Evolutionary conservation across 2,888 invertebrate species (phyloP), one percentile per base, ranked within the genome.

Genomic region (Hylaea fasciaria): DNA sequence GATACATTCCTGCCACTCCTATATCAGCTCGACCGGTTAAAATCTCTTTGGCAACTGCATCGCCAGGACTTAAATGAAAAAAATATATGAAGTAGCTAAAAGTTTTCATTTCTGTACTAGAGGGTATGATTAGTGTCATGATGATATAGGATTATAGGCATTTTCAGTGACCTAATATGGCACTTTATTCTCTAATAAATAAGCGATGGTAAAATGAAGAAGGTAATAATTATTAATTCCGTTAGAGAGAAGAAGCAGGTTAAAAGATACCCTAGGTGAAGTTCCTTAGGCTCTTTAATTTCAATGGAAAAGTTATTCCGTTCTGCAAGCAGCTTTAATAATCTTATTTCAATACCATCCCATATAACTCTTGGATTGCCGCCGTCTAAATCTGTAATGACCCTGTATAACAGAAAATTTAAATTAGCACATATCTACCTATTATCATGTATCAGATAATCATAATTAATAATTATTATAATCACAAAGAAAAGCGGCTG

Each of bases 301-400:
- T 96, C 96, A 8, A 95, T 90, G 0, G 96, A 95, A 75, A 96
- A 96, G 77, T 96, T 96, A 49, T 96, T 93, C 68, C 93, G 89
- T 68, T 93, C 86, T 0, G 94, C 93, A 17, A 96, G 81, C 39
- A 95, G 74, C 61, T 92, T 87, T 0, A 96, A 80, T 12, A 96
- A 73, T 64, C 95, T 93, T 52, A 95, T 86, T 90, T 97, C 96
- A n/a, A 96, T 83, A 9, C 96, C 96, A 80, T 96, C 96, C 96
- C 95, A 95, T 37, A 73, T 71, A 0, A 90, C 82, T 73, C 82
- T 78, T 35, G 86, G 84, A 70, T 90, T 87, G 10, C 93, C 89
- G 39, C 93, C 92, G 56, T 93, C 89, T 7, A 68, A 79, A 62
- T 93, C 93, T 10, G 86, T 80, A 71, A 80, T 81, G 35, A 90